These are phyloP conservation scores for Lynx canadensis DNA, from an alignment of 2,113 vertebrate genomes.

Conservation along the genomic window DNA sequence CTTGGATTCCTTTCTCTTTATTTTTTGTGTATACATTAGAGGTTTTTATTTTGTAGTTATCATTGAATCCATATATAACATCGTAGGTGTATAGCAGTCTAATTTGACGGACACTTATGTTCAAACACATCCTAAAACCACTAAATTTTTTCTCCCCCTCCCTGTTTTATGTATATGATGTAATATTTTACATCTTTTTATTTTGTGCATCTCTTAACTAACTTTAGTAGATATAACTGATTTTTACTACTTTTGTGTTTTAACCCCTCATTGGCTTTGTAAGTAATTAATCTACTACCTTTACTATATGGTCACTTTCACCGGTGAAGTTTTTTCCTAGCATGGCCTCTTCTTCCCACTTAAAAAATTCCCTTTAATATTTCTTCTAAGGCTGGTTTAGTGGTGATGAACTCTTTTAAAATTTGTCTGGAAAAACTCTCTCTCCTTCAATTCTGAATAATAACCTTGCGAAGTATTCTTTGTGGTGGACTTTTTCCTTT, in stretches of 20 bases:
- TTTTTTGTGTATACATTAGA: background rate
- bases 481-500: background rate
- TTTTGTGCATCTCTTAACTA: background rate
- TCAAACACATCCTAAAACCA: background rate
- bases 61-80: background rate
- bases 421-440: background rate
- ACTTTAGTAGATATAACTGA: background rate
- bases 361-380: background rate
- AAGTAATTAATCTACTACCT: background rate
- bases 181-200: background rate
- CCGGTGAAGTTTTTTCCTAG: background rate
- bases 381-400: background rate
- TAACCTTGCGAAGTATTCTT: background rate
- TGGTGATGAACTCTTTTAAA: background rate
- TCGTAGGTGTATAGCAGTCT: background rate
- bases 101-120: background rate
- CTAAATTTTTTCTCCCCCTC: background rate
- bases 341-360: background rate
- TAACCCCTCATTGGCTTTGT: background rate
- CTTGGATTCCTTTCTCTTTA: background rate
- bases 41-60: background rate
- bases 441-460: background rate
- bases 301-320: background rate
- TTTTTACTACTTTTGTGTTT: background rate
- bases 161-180: background rate